Conservation (phyloP, 2,888 invertebrate species). For the Anorthoa munda region DNA sequence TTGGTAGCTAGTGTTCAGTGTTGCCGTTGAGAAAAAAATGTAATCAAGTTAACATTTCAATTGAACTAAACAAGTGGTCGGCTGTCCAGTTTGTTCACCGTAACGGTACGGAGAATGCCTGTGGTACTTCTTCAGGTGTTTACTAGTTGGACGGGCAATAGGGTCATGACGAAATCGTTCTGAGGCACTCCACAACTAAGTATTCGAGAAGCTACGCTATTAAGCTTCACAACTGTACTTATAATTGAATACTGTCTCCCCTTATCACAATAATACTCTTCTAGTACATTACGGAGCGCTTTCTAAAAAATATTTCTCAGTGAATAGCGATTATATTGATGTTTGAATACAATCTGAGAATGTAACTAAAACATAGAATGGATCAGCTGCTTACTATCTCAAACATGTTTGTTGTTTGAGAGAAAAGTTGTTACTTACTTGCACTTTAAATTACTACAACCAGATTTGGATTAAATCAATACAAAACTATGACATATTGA, state of each 20-base stretch:
- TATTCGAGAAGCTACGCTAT: slow-evolving; percentile 61
- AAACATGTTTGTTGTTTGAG: slow-evolving; percentile 19
- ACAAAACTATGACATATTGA: slow-evolving; percentile 1
- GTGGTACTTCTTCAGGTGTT: slow-evolving; percentile 77
- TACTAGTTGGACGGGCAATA: slow-evolving; percentile 72
- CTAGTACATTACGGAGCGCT: slow-evolving; percentile 53
- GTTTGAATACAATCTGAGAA: slow-evolving; percentile 41
- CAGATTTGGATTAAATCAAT: not conserved
- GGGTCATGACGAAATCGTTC: slow-evolving; percentile 73
- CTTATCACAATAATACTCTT: slow-evolving; percentile 57
- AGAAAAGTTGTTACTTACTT: not conserved
- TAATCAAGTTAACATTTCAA: slow-evolving; percentile 72
- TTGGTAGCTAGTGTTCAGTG: slow-evolving; percentile 54
- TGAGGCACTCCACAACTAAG: slow-evolving; percentile 60
- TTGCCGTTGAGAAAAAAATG: slow-evolving; percentile 65
- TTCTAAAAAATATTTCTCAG: slow-evolving; percentile 61
- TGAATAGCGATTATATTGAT: slow-evolving; percentile 46
- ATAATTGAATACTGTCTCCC: slow-evolving; percentile 65
- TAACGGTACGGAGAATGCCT: slow-evolving; percentile 81
- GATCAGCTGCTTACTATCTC: slow-evolving; percentile 25
- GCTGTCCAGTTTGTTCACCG: slow-evolving; percentile 78
- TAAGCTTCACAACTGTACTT: slow-evolving; percentile 62
- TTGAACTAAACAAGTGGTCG: slow-evolving; percentile 71
- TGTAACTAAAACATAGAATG: slow-evolving; percentile 38
- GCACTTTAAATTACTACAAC: slow-evolving; percentile 1